Evolutionary conservation across 2,888 invertebrate species (phyloP).

Genomic region (Pandemis corylana): DNA sequence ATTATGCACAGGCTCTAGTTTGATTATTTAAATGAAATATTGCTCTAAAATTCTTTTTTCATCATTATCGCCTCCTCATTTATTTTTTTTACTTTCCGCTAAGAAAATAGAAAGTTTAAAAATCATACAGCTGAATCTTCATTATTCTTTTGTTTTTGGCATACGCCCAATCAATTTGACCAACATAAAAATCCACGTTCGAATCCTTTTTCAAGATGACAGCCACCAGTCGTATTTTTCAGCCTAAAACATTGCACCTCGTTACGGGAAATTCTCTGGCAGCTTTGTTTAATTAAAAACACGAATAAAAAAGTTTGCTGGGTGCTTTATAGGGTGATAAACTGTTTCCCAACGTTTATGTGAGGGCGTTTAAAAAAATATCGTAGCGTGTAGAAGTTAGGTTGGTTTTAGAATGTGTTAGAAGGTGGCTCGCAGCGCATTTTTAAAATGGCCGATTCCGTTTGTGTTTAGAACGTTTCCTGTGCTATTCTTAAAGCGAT

Average conservation of each 20-base stretch:
- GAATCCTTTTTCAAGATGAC: slow-evolving; percentile 32
- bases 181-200: slow-evolving; percentile 6
- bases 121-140: no score
- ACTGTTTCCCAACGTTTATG: slow-evolving; percentile 52
- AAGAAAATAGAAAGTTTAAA: no score
- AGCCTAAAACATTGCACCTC: slow-evolving; percentile 59
- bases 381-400: background rate
- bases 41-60: no score
- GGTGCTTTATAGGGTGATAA: slow-evolving; percentile 80
- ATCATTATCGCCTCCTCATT: no score
- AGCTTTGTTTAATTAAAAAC: slow-evolving; percentile 82
- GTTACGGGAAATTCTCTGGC: slow-evolving; percentile 69
- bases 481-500: slow-evolving; percentile 75
- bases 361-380: background rate
- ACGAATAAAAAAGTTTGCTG: slow-evolving; percentile 76
- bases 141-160: no score
- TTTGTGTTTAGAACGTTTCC: slow-evolving; percentile 73
- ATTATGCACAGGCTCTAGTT: no score
- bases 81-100: no score
- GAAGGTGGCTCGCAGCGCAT: slow-evolving; percentile 45
- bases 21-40: no score
- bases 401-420: background rate
- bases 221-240: slow-evolving; percentile 54
- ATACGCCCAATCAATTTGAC: background rate
- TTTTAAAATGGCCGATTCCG: slow-evolving; percentile 64